These are phyloP conservation scores for Pempheris klunzingeri DNA, from an alignment of 2,797 vertebrate genomes.

Conservation along the genomic window DNA sequence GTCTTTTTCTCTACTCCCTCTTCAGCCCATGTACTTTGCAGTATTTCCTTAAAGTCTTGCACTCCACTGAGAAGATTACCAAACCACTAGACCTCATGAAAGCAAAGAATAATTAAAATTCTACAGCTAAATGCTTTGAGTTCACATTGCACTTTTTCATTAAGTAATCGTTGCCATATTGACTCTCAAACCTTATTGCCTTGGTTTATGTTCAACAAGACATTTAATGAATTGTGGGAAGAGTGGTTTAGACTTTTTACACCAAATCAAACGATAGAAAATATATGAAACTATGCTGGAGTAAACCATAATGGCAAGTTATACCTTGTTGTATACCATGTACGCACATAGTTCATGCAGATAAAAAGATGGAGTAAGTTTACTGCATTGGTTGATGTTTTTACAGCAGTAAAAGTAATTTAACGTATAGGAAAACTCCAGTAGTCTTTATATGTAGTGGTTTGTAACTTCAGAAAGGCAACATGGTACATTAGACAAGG, in stretches of 20 bases:
- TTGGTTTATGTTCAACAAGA: constrained; percentile 70
- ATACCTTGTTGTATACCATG: constrained; percentile 56
- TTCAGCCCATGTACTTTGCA: constrained; percentile 20
- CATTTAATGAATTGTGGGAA: constrained; percentile 70
- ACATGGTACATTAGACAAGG: constrained; percentile 12
- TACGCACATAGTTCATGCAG: constrained; percentile 36
- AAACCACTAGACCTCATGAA: constrained; percentile 79
- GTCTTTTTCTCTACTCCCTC: constrained; percentile 25
- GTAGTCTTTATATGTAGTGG: constrained; percentile 47
- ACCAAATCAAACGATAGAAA: constrained; percentile 66
- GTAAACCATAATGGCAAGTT: constrained; percentile 55
- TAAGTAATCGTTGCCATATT: constrained; percentile 71
- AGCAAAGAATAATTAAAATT: constrained; percentile 72
- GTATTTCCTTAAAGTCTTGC: constrained; percentile 44
- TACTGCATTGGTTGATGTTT: constrained; percentile 60
- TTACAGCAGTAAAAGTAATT: constrained; percentile 47
- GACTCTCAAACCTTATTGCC: constrained; percentile 65
- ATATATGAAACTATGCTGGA: constrained; percentile 44
- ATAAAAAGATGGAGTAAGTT: constrained; percentile 53
- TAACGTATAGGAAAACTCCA: constrained; percentile 51
- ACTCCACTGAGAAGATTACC: constrained; percentile 54
- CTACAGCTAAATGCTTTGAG: constrained; percentile 58
- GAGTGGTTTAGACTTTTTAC: constrained; percentile 51
- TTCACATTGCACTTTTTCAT: constrained; percentile 64
- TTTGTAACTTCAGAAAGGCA: constrained; percentile 44